phyloP scores from a whole-genome alignment of 2,888 invertebrate genomes.

The Limnephilus rhombicus region DNA sequence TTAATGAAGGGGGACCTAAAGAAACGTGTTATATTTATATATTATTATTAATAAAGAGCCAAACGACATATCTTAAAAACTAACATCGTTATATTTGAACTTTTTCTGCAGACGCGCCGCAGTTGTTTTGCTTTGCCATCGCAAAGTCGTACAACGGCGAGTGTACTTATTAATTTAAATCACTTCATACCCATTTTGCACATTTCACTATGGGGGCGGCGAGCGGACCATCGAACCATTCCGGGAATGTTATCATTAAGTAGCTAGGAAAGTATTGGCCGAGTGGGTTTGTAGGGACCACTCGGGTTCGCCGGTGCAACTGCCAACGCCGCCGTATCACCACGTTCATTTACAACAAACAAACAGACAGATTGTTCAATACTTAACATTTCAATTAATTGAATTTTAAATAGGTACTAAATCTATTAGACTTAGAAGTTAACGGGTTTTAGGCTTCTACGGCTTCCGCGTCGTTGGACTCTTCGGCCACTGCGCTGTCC shows the following conservation, averaged over 20 bases:
- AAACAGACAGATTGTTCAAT: conserved; percentile 62
- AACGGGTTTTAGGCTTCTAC: conserved; percentile 76
- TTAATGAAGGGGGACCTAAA: conserved; percentile 59
- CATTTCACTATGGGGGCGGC: conserved; percentile 64
- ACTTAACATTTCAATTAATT: conserved; percentile 65
- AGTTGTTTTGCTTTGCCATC: neutral
- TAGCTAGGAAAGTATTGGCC: conserved; percentile 31
- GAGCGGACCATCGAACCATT: conserved; percentile 55
- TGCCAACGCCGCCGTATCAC: conserved; percentile 54
- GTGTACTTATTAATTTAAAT: conserved; percentile 59
- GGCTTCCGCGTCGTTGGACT: conserved; percentile 77
- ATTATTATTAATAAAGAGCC: conserved; percentile 61
- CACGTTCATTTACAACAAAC: conserved; percentile 64
- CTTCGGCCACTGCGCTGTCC: conserved; percentile 74
- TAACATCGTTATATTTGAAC: conserved; percentile 66
- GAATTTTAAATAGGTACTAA: conserved; percentile 61
- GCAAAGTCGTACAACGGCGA: conserved; percentile 37
- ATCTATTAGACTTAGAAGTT: conserved; percentile 53
- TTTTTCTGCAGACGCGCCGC: conserved; percentile 53
- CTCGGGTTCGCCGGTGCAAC: conserved; percentile 42
- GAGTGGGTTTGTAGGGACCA: neutral
- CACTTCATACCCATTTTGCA: conserved; percentile 60
- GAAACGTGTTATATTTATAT: conserved; percentile 57
- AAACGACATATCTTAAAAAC: conserved; percentile 63
- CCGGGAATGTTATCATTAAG: conserved; percentile 63